Base-by-base conservation (phyloP, 30 jellyfish, hydroid and myxozoan genomes). In the Aurelia sp. region DNA sequence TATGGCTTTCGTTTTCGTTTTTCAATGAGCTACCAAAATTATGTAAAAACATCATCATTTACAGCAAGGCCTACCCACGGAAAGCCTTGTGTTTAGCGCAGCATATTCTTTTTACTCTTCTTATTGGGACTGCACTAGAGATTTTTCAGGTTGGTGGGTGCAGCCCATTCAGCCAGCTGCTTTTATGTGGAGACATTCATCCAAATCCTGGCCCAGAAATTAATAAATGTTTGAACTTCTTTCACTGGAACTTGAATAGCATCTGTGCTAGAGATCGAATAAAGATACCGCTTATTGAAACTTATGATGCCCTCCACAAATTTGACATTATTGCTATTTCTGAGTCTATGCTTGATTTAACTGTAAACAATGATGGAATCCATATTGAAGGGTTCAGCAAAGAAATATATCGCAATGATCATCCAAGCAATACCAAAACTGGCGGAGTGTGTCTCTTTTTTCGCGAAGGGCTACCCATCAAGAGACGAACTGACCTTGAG, bases 381-480 rank as follows among this genome's bases (percentile, higher is more conserved):
- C 2, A 27, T 27, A 27, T 27, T 27, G 33, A 27, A 27, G 33
- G 33, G 33, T 27, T 27, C 33, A 27, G 76, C 77, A 67, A 53
- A 19, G 91, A 81, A 76, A 81, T 67, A 50, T 81, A 67, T 81
- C 91, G 85, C 52, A 81, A 76, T 67, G 85, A 67, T 51, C 88
- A 58, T 31, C 87, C 87, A 13, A 77, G 88, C 88, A 77, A 77
- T 57, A 59, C 88, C 64, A 59, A 66, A 81, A 66, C 57, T 66
- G 91, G 85, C 55, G 85, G 85, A n/a, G 77, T 81, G 53, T 67
- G 91, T 67, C 84, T 81, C 62, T 81, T 31, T 70, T 66, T 81
- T 67, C 85, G 84, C 50, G 76, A 81, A 55, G 91, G 91, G 74
- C 33, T 81, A 66, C 85, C 84, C 65, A 66, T 67, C 77, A 81